These are phyloP conservation scores for Leptinotarsa haldemani DNA, from an alignment of 2,888 invertebrate species.

Conservation along the genomic window DNA sequence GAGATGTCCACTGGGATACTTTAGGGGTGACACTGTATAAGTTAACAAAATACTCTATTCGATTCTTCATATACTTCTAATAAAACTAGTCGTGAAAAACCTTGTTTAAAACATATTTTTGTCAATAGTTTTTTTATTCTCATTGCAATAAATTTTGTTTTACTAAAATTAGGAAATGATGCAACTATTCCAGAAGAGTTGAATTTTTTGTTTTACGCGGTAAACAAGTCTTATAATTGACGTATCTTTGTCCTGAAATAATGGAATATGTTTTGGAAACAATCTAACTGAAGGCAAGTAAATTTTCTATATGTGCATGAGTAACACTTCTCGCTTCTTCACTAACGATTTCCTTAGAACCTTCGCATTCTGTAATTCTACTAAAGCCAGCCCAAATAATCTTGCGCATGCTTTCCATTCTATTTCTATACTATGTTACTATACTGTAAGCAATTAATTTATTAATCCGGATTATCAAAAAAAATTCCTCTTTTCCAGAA, in stretches of 20 bases:
- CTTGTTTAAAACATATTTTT: too few species aligned
- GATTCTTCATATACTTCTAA: too few species aligned
- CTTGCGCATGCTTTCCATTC: neutral
- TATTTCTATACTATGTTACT: neutral
- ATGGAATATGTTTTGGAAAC: neutral
- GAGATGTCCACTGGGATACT: too few species aligned
- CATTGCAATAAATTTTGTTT: too few species aligned
- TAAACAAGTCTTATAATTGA: neutral
- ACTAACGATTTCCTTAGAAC: neutral
- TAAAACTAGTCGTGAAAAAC: too few species aligned
- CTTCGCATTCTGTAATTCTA: neutral
- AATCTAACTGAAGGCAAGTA: constrained; percentile 2
- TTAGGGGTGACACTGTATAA: too few species aligned
- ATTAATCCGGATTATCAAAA: neutral
- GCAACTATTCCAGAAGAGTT: too few species aligned
- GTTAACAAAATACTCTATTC: too few species aligned
- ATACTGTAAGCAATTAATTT: neutral
- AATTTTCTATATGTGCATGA: constrained; percentile 1
- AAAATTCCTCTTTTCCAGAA: constrained; percentile 69
- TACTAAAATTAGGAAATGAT: too few species aligned
- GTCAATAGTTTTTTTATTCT: too few species aligned
- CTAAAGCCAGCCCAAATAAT: neutral
- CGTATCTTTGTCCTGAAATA: neutral
- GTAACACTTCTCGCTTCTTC: neutral
- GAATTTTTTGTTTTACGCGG: too few species aligned